Percentiles rank a stretch among this genome's conserved stretches.
Conservation (phyloP, 2,797 vertebrate genomes). For the Myripristis murdjan region DNA sequence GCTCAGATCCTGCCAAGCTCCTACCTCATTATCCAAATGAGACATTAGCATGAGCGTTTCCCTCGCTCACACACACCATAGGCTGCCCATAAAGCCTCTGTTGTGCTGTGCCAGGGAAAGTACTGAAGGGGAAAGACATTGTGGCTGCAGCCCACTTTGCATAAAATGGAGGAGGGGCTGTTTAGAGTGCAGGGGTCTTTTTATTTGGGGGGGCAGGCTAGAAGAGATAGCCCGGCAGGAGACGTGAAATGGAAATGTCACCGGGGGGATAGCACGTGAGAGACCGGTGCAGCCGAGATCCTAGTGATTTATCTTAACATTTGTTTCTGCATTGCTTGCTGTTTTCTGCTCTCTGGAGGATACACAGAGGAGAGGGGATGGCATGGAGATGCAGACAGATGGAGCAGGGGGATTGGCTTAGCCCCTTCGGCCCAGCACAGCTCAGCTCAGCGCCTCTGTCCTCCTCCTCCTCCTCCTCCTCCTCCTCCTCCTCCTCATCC, state of each 20-base stretch:
- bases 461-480: slow-evolving; percentile 24
- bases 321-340: slow-evolving; percentile 80
- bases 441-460: slow-evolving; percentile 48
- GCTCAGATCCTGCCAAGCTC: slow-evolving; percentile 70
- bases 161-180: slow-evolving; percentile 55
- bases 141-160: slow-evolving; percentile 47
- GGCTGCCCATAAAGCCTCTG: slow-evolving; percentile 60
- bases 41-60: slow-evolving; percentile 78
- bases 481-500: slow-evolving; percentile 32
- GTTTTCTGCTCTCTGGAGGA: slow-evolving; percentile 76
- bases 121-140: slow-evolving; percentile 42
- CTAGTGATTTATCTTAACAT: slow-evolving; percentile 81
- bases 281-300: slow-evolving; percentile 69
- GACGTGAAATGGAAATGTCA: slow-evolving; percentile 79
- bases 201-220: slow-evolving; percentile 37
- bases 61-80: slow-evolving; percentile 45
- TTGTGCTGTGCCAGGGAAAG: slow-evolving; percentile 51
- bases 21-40: slow-evolving; percentile 86
- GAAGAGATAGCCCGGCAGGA: slow-evolving; percentile 53
- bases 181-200: slow-evolving; percentile 24
- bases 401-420: slow-evolving; percentile 70
- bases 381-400: slow-evolving; percentile 62
- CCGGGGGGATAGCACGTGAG: slow-evolving; percentile 63
- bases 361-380: slow-evolving; percentile 68
- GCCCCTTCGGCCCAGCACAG: slow-evolving; percentile 55